phyloP scores from a whole-genome alignment of 2,797 vertebrate genomes.

The Chiloscyllium punctatum region DNA sequence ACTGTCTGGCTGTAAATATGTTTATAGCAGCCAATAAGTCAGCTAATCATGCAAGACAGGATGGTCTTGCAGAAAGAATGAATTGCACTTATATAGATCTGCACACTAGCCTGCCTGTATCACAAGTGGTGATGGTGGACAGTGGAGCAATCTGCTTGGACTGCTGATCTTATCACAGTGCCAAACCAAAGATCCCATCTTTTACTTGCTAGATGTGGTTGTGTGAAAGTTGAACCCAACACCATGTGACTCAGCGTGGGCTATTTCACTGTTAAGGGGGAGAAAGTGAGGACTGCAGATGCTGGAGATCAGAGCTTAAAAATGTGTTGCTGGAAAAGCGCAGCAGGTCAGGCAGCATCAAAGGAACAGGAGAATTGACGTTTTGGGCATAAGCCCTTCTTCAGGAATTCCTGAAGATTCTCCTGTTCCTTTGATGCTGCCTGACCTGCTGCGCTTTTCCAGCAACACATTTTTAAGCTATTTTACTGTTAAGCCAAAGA shows the following conservation, averaged over 20 bases:
- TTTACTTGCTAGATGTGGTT: too few relatives aligned
- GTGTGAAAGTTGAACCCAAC: not conserved
- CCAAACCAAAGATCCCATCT: not conserved
- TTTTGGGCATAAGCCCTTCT: too few relatives aligned
- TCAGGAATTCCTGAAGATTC: too few relatives aligned
- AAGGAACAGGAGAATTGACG: too few relatives aligned
- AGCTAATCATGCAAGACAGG: not conserved
- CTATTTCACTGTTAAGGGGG: not conserved
- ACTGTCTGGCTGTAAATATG: not conserved
- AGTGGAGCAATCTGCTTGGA: not conserved
- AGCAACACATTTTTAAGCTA: too few relatives aligned
- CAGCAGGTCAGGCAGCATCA: too few relatives aligned
- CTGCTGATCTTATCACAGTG: not conserved
- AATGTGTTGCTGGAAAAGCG: too few relatives aligned
- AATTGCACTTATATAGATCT: not conserved
- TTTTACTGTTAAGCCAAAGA: not conserved
- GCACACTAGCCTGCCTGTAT: not conserved
- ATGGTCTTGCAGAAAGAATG: too few relatives aligned
- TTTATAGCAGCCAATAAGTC: not conserved
- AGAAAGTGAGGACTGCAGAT: too few relatives aligned
- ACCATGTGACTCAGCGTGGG: not conserved
- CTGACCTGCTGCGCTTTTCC: too few relatives aligned
- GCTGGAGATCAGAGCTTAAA: too few relatives aligned
- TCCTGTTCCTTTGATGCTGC: too few relatives aligned
- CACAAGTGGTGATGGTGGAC: not conserved